Base-by-base conservation (phyloP, 2,888 invertebrate genomes). In the Leucania comma region DNA sequence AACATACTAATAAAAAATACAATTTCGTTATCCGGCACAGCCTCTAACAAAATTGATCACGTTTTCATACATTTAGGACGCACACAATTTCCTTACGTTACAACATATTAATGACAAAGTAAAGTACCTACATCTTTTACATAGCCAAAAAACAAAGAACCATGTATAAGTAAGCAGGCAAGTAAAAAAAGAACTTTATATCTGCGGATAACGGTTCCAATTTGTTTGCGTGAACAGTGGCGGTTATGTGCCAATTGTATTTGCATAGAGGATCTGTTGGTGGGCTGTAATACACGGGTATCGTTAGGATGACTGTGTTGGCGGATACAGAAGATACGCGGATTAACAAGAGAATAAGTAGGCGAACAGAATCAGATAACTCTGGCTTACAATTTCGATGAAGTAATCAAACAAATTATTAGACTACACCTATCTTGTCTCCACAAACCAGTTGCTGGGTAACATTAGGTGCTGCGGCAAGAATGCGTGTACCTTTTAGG, bases 81-180 rank as follows among this genome's bases (percentile, higher is more conserved):
- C 53, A 12, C 71, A 69, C 69, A 74, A 74, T 73, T 75, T 80
- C 63, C 70, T 80, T 61, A 72, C 68, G 66, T 67, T 62, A 63
- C 75, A 81, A 80, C 74, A 86, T 78, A 81, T 81, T 78, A 77
- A 84, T 84, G 60, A 22, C 60, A 64, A 58, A 66, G 68, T 70
- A 59, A 68, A 64, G 54, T 50, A 72, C 29, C 62, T 58, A 48
- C n/a, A 60, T 68, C 17, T 35, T 70, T 68, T 56, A 63, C 53
- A 46, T 20, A 22, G n/a, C 29, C 62, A 32, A 50, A 70, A 71
- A 67, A 78, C 79, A 75, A 75, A 72, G 38, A 51, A 46, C 24
- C 48, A 54, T 38, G 29, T 35, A 64, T 71, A 72, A 67, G 38
- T 54, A 24, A 62, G 60, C 66, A 70, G 65, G 56, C 56, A 61